Evolutionary conservation across 2,888 invertebrate species (phyloP).

Genomic region (Synanthedon tipuliformis): DNA sequence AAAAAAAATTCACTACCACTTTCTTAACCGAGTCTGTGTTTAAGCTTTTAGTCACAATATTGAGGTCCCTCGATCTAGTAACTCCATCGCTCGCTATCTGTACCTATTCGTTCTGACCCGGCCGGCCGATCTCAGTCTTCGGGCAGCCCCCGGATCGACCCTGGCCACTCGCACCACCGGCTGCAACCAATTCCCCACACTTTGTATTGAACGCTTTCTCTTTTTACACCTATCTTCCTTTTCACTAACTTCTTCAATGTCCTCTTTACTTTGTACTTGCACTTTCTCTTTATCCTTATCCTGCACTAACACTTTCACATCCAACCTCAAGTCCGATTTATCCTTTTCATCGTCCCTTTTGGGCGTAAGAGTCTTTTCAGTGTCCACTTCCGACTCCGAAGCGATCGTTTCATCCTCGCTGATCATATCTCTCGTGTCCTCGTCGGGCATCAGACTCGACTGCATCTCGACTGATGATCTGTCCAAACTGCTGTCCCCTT

Average conservation of each 20-base stretch:
- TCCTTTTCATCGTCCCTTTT: conserved; percentile 14
- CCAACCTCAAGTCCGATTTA: conserved; percentile 23
- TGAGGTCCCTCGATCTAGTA: not conserved
- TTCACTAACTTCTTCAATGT: conserved; percentile 29
- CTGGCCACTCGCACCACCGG: conserved; percentile 77
- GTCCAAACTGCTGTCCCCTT: conserved; percentile 34
- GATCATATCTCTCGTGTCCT: conserved; percentile 39
- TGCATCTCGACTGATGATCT: conserved; percentile 37
- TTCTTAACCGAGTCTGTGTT: no score
- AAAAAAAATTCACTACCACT: no score
- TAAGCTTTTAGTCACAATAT: not conserved
- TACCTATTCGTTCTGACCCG: conserved; percentile 13
- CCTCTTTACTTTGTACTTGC: conserved; percentile 24
- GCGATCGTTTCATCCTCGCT: conserved; percentile 37
- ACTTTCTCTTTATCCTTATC: conserved; percentile 19
- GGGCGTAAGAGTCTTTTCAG: conserved; percentile 19
- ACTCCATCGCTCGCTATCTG: conserved; percentile 30
- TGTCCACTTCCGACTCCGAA: conserved; percentile 23
- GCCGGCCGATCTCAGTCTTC: conserved; percentile 43
- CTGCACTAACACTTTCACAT: conserved; percentile 28
- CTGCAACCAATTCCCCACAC: conserved; percentile 55
- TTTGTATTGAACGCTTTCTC: conserved; percentile 36
- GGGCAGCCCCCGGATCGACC: conserved; percentile 55
- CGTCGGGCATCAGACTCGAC: conserved; percentile 21
- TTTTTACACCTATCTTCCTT: conserved; percentile 30